phyloP scores from a whole-genome alignment of 2,797 vertebrate species.

The Manis pentadactyla region DNA sequence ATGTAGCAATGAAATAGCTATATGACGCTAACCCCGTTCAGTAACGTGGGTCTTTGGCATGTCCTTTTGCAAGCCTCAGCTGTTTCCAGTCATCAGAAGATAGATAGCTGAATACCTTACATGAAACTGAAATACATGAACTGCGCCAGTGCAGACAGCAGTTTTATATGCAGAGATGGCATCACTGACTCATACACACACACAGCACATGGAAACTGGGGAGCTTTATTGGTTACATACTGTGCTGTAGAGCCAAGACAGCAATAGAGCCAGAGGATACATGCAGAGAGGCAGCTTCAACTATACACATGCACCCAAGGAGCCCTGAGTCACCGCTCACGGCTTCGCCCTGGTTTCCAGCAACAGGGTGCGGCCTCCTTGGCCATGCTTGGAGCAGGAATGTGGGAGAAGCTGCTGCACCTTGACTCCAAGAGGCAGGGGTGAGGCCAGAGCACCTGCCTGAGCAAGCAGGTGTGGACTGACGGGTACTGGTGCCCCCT shows the following conservation, averaged over 20 bases:
- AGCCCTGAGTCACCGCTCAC: conserved; percentile 65
- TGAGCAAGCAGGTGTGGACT: conserved; percentile 66
- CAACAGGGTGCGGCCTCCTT: conserved; percentile 61
- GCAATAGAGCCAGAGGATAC: conserved; percentile 83
- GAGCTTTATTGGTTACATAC: conserved; percentile 89
- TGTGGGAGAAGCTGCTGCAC: conserved; percentile 67
- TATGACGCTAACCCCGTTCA: not conserved
- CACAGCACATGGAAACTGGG: conserved; percentile 78
- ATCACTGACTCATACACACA: conserved; percentile 3
- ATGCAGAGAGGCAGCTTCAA: conserved; percentile 87
- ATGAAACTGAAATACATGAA: not conserved
- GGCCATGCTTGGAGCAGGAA: conserved; percentile 72
- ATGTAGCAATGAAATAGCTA: not conserved
- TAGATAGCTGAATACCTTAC: not conserved
- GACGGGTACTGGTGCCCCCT: conserved; percentile 57
- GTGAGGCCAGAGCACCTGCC: conserved; percentile 62
- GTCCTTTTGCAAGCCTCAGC: not conserved
- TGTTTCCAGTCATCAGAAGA: not conserved
- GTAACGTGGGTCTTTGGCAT: not conserved
- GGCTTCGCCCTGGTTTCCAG: conserved; percentile 72
- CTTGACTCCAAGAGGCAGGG: conserved; percentile 69
- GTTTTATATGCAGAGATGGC: rapidly evolving
- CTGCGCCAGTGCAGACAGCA: not conserved
- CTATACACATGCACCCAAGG: conserved; percentile 86
- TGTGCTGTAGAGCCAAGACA: conserved; percentile 84